Evolutionary conservation across 2,888 invertebrate species (phyloP).

Genomic region (Agrotis puta): DNA sequence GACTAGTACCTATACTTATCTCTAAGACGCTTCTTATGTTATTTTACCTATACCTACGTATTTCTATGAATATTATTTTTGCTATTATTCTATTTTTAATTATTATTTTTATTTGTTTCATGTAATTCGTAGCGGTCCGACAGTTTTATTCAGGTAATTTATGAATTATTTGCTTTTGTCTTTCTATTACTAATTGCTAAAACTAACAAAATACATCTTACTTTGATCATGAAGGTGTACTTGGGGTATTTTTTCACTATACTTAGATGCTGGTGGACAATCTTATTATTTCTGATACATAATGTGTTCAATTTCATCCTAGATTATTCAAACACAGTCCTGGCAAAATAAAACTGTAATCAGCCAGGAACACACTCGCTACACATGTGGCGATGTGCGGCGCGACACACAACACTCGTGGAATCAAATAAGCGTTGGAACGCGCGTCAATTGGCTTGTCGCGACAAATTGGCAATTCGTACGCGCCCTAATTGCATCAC

Average conservation of each 20-base stretch:
- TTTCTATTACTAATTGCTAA: slow-evolving; percentile 20
- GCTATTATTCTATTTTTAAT: slow-evolving; percentile 70
- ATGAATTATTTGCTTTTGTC: slow-evolving; percentile 36
- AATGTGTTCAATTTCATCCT: neutral
- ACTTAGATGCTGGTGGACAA: slow-evolving; percentile 12
- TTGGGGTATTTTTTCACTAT: neutral
- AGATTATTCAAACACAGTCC: neutral
- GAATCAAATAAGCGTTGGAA: slow-evolving; percentile 67
- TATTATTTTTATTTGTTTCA: slow-evolving; percentile 87
- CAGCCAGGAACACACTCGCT: slow-evolving; percentile 6
- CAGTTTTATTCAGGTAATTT: slow-evolving; percentile 89
- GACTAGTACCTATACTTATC: neutral
- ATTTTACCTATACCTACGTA: neutral
- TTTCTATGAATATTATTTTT: slow-evolving; percentile 52
- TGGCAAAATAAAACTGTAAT: neutral
- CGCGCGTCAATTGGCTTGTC: slow-evolving; percentile 74
- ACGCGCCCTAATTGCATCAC: slow-evolving; percentile 72
- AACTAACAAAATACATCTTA: neutral
- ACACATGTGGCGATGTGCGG: slow-evolving; percentile 1
- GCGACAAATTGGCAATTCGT: slow-evolving; percentile 82
- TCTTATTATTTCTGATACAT: neutral
- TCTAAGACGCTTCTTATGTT: neutral
- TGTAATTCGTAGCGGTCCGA: slow-evolving; percentile 88
- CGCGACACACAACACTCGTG: slow-evolving; percentile 36
- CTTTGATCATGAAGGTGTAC: neutral